phyloP scores from a whole-genome alignment of 2,113 vertebrate species.

The Cyprinodon brontotheroides region DNA sequence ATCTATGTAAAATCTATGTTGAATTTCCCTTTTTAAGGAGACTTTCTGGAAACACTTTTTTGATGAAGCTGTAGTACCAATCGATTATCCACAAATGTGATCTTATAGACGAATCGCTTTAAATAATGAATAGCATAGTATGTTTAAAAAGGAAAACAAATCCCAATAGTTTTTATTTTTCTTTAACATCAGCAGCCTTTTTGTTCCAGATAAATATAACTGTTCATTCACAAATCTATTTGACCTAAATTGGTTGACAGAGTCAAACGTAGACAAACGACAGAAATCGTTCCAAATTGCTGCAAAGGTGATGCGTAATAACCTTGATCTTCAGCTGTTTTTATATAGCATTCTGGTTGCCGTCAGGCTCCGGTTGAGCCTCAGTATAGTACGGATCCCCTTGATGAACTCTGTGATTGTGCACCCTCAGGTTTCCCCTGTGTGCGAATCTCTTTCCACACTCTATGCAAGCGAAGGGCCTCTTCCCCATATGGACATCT shows the following conservation, averaged over 20 bases:
- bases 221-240: neutral
- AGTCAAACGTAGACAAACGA: neutral
- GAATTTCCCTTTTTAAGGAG: neutral
- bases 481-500: conserved; percentile 77
- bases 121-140: neutral
- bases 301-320: neutral
- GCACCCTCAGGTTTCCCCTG: conserved; percentile 73
- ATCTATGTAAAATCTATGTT: neutral
- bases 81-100: neutral
- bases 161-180: neutral
- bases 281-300: neutral
- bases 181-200: neutral
- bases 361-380: conserved; percentile 61
- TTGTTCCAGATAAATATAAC: neutral
- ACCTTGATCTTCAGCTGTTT: neutral
- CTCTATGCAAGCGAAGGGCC: conserved; percentile 72
- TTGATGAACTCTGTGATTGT: conserved; percentile 75
- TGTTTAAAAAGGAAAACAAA: neutral
- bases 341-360: conserved; percentile 56
- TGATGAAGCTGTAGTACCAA: neutral
- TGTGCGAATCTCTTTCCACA: conserved; percentile 76
- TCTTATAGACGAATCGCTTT: neutral
- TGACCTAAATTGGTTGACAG: neutral
- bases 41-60: neutral
- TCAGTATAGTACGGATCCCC: conserved; percentile 70